These are phyloP conservation scores for Pachydiplax longipennis DNA, from an alignment of 2,888 invertebrate genomes.

Conservation along the genomic window DNA sequence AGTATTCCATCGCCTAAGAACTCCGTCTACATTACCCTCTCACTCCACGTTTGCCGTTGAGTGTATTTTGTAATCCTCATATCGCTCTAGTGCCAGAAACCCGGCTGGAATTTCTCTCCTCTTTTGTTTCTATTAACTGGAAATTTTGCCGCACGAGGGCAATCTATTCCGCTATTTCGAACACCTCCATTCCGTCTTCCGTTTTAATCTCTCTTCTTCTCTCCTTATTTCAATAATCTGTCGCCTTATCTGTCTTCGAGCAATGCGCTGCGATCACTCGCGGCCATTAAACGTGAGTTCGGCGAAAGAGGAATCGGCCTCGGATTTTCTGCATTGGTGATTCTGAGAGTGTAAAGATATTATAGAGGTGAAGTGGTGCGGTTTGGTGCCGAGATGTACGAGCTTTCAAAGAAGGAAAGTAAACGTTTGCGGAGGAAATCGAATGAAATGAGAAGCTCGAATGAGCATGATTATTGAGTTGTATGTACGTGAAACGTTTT, in stretches of 20 bases:
- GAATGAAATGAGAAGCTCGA: neutral
- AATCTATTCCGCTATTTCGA: slow-evolving; percentile 5
- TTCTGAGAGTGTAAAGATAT: neutral
- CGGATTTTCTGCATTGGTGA: neutral
- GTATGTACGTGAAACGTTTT: too few species aligned
- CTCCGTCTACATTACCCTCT: neutral
- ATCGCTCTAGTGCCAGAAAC: neutral
- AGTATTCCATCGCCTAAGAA: neutral
- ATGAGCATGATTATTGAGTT: neutral
- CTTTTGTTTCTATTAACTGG: slow-evolving; percentile 18
- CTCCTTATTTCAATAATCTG: neutral
- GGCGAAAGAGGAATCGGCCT: neutral
- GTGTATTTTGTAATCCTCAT: slow-evolving; percentile 18
- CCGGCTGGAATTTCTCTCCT: neutral
- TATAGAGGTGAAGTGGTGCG: neutral
- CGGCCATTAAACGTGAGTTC: neutral
- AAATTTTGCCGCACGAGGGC: neutral
- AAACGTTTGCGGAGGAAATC: neutral
- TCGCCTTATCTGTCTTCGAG: neutral
- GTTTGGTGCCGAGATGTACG: neutral
- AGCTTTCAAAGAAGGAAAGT: neutral
- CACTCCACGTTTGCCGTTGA: neutral
- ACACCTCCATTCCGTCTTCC: neutral
- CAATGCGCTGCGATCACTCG: neutral
- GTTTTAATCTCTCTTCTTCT: neutral